Base-by-base conservation (phyloP, 2,113 vertebrate species). In the Takifugu bimaculatus region DNA sequence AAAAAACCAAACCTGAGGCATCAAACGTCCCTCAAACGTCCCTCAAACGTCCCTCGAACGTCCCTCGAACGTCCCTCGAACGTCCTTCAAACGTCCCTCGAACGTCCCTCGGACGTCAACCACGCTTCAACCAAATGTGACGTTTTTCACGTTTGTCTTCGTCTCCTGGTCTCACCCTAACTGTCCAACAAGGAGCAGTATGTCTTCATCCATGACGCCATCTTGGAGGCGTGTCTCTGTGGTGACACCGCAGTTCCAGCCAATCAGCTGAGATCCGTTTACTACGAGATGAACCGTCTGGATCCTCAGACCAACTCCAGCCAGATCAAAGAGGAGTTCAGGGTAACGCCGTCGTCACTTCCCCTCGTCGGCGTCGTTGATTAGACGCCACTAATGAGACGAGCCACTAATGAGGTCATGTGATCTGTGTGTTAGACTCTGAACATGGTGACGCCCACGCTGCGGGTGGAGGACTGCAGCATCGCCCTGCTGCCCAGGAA, bases 261-360 rank as follows among this genome's bases (percentile, higher is more conserved):
- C 85, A 94, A 92, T 87, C 95, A 98, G 89, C 91, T 98, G 62
- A 92, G 95, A 20, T 97, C 97, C 0, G 92, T 94, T 44, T 98
- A 98, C 77, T 98, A 97, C 42, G 96, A 99, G 85, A 97, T 99
- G 94, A 98, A 95, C 86, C 95, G 97, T 77, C 59, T 97, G 84
- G 97, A 99, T 76, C 95, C 97, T 50, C 97, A 99, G 70, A 99
- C 96, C 70, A 98, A 98, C 87, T 98, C 96, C 3, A 96, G 94
- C 75, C 97, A 95, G 82, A 96, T 98, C 80, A 99, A 99, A 86
- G 97, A 99, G 79, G 97, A 99, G 84, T 98, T 98, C 80, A 92
- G 95, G 91, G 97, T 99, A 82, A 75, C 3, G 45, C 10, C 6
- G 1, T 2, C 2, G 45, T 6, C 12, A 43, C 45, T 3, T 1